Evolutionary conservation across 2,113 vertebrate genomes (phyloP).

Genomic region (Apaloderma vittatum): DNA sequence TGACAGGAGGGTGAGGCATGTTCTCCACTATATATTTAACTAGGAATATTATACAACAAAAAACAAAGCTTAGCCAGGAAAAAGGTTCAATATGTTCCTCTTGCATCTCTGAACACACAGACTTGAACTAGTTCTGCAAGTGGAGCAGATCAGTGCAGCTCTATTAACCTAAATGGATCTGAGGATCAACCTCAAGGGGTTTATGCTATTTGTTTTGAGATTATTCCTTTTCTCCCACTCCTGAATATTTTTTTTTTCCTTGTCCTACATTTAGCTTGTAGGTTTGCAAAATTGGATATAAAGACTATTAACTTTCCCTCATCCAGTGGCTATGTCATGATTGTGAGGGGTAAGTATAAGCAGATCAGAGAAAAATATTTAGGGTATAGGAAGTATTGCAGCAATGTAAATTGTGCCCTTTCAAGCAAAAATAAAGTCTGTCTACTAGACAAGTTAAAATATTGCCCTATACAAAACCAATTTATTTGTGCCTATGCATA

Average conservation of each 20-base stretch:
- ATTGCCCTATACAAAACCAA: neutral
- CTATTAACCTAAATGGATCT: neutral
- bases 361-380: neutral
- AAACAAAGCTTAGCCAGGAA: neutral
- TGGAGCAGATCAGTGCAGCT: neutral
- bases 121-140: constrained; percentile 5
- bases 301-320: neutral
- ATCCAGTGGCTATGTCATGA: neutral
- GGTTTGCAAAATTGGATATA: neutral
- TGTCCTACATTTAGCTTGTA: neutral
- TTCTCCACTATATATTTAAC: neutral
- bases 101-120: neutral
- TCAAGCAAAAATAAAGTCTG: neutral
- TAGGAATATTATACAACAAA: neutral
- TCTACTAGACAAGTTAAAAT: neutral
- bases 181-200: neutral
- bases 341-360: neutral
- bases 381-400: neutral
- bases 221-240: neutral
- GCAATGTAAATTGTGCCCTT: neutral
- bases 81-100: neutral
- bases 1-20: neutral
- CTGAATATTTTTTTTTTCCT: neutral
- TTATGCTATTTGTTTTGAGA: neutral
- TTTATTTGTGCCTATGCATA: neutral